Evolutionary conservation across 2,888 invertebrate genomes (phyloP).

Genomic region (Glyphotaelius pellucidus): DNA sequence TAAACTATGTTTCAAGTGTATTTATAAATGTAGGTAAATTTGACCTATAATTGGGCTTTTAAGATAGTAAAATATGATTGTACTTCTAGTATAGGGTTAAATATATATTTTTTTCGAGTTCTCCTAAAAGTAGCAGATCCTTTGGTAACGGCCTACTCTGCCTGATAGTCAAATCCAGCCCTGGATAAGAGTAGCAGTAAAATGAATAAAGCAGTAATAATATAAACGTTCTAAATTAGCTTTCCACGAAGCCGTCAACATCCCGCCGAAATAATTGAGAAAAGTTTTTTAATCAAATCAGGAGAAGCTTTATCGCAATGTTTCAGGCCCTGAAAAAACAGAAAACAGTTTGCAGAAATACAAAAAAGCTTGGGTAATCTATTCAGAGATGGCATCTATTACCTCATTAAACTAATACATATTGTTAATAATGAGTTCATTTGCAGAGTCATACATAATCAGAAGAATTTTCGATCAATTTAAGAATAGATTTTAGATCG

Average conservation of each 20-base stretch:
- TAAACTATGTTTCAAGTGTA: too few species aligned
- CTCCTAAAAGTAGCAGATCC: too few species aligned
- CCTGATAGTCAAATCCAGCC: too few species aligned
- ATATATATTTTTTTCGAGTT: too few species aligned
- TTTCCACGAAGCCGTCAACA: conserved; percentile 36
- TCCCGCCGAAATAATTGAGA: conserved; percentile 32
- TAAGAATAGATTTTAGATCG: too few species aligned
- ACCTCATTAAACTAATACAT: background rate
- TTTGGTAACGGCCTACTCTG: too few species aligned
- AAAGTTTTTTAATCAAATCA: conserved; percentile 51
- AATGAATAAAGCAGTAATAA: conserved; percentile 43
- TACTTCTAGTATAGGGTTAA: too few species aligned
- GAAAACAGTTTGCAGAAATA: background rate
- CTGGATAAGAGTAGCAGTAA: background rate
- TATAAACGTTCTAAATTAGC: conserved; percentile 43
- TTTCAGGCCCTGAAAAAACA: conserved; percentile 13
- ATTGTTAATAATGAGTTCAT: background rate
- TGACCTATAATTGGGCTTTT: too few species aligned
- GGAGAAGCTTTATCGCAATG: conserved; percentile 39
- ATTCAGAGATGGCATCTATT: background rate
- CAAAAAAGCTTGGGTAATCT: background rate
- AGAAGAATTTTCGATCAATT: too few species aligned
- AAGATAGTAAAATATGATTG: too few species aligned
- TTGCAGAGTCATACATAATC: too few species aligned
- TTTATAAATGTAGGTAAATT: too few species aligned